A percentile compares a stretch with the other conserved stretches of the same genome.
Conservation (phyloP, 2,888 invertebrate genomes). For the Acleris emargana region DNA sequence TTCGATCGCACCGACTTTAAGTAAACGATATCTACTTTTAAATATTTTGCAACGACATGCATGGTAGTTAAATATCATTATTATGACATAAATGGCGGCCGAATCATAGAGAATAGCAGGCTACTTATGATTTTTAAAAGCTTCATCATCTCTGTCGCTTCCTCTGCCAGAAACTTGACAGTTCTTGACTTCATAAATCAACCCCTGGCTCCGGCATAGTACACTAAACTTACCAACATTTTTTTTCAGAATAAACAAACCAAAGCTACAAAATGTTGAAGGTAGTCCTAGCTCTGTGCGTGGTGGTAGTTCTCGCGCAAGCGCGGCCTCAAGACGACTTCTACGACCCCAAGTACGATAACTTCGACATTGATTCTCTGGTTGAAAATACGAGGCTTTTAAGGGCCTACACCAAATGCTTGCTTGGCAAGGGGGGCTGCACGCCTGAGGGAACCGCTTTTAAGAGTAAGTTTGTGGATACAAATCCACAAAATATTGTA, state of each 20-base stretch:
- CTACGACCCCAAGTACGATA: constrained; percentile 53
- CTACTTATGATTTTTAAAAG: too few relatives aligned
- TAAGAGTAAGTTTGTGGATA: constrained; percentile 50
- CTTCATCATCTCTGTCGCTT: too few relatives aligned
- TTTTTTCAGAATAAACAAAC: constrained; percentile 10
- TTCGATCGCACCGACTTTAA: too few relatives aligned
- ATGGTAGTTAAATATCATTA: too few relatives aligned
- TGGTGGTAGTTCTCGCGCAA: constrained; percentile 43
- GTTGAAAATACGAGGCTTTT: constrained; percentile 47
- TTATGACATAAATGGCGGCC: too few relatives aligned
- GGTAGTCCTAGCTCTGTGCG: constrained; percentile 44
- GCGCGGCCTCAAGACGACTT: constrained; percentile 46
- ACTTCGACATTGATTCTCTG: constrained; percentile 51
- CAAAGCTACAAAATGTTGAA: constrained; percentile 54
- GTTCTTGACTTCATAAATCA: too few relatives aligned
- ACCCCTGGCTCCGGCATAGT: too few relatives aligned
- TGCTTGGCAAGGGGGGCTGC: constrained; percentile 53
- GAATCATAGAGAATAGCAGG: too few relatives aligned
- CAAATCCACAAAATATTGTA: too few relatives aligned
- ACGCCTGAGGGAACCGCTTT: constrained; percentile 56
- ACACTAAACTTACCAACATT: background rate
- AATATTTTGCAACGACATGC: too few relatives aligned
- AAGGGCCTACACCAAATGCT: constrained; percentile 48
- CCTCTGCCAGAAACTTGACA: too few relatives aligned
- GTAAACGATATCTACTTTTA: too few relatives aligned